Conservation (phyloP, 1,140 invertebrate genomes). For the Hestina assimilis region DNA sequence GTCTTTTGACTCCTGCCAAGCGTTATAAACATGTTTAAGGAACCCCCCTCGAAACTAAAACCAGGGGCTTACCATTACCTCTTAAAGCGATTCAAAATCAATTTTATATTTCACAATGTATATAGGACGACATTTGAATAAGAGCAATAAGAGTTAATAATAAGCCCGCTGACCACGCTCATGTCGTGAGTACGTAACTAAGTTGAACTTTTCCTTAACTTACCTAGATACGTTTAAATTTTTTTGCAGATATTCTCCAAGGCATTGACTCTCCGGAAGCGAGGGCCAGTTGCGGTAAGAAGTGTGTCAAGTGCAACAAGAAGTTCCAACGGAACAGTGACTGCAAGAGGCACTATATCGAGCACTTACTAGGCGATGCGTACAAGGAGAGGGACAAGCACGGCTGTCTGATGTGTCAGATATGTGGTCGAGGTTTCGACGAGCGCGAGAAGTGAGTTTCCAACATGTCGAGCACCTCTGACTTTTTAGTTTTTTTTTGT, state of each 20-base stretch:
- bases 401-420: constrained; percentile 38
- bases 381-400: constrained; percentile 1
- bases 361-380: constrained; percentile 53
- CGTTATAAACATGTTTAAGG: no score
- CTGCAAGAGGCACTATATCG: constrained; percentile 55
- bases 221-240: not conserved
- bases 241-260: not conserved
- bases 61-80: no score
- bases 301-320: constrained; percentile 40
- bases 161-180: no score
- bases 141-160: no score
- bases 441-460: constrained; percentile 32
- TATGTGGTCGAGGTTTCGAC: constrained; percentile 39
- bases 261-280: not conserved
- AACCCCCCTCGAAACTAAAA: no score
- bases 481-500: no score
- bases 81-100: no score
- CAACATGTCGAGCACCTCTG: no score
- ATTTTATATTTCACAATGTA: no score
- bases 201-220: not conserved
- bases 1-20: no score
- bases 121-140: no score
- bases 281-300: not conserved
- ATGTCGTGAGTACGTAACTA: no score
- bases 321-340: constrained; percentile 46